A percentile compares a stretch with the other conserved stretches of the same genome.
Conservation (phyloP, 2,888 invertebrate species). For the Teleogryllus oceanicus region DNA sequence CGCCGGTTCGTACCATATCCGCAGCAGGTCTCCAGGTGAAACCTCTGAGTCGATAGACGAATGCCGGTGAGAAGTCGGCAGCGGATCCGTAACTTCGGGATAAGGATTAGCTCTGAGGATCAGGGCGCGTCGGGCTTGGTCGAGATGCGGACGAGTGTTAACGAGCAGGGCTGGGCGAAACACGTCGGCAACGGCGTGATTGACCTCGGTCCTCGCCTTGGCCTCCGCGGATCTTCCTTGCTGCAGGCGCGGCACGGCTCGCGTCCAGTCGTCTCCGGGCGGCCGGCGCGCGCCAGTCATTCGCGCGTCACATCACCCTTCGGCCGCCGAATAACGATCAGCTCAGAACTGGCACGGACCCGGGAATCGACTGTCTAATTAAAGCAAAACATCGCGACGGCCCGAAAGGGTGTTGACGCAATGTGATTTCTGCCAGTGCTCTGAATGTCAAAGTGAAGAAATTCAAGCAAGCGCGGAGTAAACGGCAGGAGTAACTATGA, state of each 20-base stretch:
- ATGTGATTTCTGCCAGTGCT: too few relatives aligned
- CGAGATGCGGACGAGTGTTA: too few relatives aligned
- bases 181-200: background rate
- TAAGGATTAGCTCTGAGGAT: too few relatives aligned
- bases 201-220: background rate
- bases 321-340: too few relatives aligned
- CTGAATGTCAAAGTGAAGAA: slow-evolving; percentile 64
- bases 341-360: too few relatives aligned
- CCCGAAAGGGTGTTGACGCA: slow-evolving; percentile 58
- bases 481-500: too few relatives aligned
- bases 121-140: too few relatives aligned
- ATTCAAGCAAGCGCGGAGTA: too few relatives aligned
- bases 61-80: slow-evolving; percentile 68
- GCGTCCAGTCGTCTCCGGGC: too few relatives aligned
- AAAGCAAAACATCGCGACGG: slow-evolving; percentile 69
- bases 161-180: too few relatives aligned
- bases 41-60: slow-evolving; percentile 65
- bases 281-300: too few relatives aligned
- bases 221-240: background rate
- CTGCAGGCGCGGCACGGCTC: slow-evolving; percentile 45
- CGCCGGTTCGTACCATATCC: slow-evolving; percentile 64
- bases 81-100: slow-evolving; percentile 61
- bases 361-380: slow-evolving; percentile 66
- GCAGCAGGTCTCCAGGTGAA: slow-evolving; percentile 73
- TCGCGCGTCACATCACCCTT: too few relatives aligned